Conservation (phyloP, 2,113 vertebrate species). For the Spea multiplicata region DNA sequence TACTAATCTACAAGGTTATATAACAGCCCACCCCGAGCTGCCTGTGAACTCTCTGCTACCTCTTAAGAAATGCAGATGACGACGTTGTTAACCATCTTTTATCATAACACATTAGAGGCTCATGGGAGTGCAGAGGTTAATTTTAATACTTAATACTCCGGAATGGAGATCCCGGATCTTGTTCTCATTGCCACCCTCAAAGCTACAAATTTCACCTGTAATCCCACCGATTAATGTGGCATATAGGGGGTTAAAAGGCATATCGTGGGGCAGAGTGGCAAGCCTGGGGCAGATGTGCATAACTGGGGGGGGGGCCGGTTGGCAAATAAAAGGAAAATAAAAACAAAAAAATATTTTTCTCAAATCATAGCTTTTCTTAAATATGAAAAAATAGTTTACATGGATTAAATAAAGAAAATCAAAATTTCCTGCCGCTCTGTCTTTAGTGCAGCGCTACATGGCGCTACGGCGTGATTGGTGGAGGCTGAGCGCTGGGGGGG, state of each 20-base stretch:
- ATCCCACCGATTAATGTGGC: background rate
- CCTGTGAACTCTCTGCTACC: constrained; percentile 10
- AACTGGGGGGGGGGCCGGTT: no score
- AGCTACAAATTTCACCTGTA: background rate
- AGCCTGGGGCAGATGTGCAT: background rate
- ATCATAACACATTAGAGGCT: background rate
- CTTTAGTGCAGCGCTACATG: no score
- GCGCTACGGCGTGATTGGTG: no score
- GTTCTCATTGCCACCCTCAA: background rate
- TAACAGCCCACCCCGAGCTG: background rate
- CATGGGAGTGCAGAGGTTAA: background rate
- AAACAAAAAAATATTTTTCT: no score
- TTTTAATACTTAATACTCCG: background rate
- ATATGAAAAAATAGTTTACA: no score
- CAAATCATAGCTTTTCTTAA: no score
- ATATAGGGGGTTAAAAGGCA: background rate
- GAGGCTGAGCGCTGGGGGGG: no score
- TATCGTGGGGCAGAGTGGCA: no score
- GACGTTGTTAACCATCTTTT: background rate
- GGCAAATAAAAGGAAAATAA: no score
- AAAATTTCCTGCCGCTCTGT: no score
- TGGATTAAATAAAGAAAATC: no score
- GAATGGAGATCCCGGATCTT: background rate
- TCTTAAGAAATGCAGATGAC: background rate
- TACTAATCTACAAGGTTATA: constrained; percentile 13